Evolutionary conservation across 2,888 invertebrate genomes (phyloP), one percentile per base, ranked within the genome.

Genomic region (Mesoligia furuncula): DNA sequence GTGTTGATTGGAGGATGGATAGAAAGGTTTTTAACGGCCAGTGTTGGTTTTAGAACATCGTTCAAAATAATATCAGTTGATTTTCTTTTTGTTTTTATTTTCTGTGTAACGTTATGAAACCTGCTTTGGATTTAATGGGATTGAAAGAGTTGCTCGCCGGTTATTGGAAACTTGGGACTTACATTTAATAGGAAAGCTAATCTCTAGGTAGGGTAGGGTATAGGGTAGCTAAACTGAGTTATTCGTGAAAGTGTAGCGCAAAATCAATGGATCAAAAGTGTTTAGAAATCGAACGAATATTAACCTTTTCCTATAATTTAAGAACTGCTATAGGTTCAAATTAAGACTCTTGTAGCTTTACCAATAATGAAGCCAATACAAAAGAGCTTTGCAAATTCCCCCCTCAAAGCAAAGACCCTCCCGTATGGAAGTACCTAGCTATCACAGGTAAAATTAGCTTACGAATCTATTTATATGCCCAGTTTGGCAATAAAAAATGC

Each of bases 1-100:
- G 27, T 73, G 73, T 73, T 74, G 72, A 86, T 83, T 79, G 83
- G 70, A 85, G 64, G 66, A 74, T 27, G 24, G n/a, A 4, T 61
- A 2, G 45, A 31, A n/a, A 20, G 36, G 67, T 79, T 70, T 73
- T 67, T 64, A 77, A 77, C 79, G 57, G 84, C 20, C 69, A 42
- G 45, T 76, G 65, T 75, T 68, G 45, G 31, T 75, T 62, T 68
- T 71, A 39, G 57, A 78, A 80, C 20, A 39, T 1, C 36, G 31
- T 79, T 79, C 24, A 68, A 69, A 68, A 68, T 62, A 0, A 66
- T 61, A 79, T 54, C 36, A 2, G 0, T 42, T n/a, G n/a, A 51
- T 31, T 59, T 54, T 8, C 11, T 42, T 42, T 42, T 42, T 4
- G 11, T 42, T 42, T 11, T 11, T 9, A 9, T 42, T 42, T 42